These are phyloP conservation scores for Tolypeutes matacus DNA, from an alignment of 2,797 vertebrate genomes.

Conservation along the genomic window DNA sequence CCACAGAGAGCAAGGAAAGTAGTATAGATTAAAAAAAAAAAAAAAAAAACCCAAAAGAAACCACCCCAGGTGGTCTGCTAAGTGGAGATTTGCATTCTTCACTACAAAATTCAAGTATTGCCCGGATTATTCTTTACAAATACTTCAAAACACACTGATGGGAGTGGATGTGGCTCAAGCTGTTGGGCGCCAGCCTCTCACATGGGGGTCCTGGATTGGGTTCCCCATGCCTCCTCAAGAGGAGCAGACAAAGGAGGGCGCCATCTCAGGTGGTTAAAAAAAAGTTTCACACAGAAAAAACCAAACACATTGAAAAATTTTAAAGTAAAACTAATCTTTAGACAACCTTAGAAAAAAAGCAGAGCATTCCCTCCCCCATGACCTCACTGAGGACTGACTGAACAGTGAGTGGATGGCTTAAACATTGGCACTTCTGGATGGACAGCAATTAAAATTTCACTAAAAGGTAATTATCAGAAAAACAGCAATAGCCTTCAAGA, in stretches of 20 bases:
- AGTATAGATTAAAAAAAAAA: neutral
- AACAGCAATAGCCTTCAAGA: neutral
- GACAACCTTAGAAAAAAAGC: neutral
- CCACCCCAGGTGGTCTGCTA: neutral
- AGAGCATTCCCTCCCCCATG: neutral
- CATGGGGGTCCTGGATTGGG: too few species aligned
- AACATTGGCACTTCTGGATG: neutral
- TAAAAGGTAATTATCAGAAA: neutral
- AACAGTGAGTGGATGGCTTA: neutral
- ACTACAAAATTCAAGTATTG: neutral
- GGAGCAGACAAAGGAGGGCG: too few species aligned
- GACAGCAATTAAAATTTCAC: neutral
- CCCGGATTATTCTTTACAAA: neutral
- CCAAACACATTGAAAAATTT: neutral
- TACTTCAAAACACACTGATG: neutral
- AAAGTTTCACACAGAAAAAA: too few species aligned
- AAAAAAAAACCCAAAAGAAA: neutral
- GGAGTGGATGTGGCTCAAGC: too few species aligned
- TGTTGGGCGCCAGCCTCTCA: too few species aligned
- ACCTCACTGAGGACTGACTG: neutral
- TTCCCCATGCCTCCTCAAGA: too few species aligned
- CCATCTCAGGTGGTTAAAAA: too few species aligned
- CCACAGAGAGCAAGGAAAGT: neutral
- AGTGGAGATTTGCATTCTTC: neutral
- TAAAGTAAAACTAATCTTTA: neutral